phyloP scores from a whole-genome alignment of 2,888 invertebrate genomes.

The Andrena bicolor region DNA sequence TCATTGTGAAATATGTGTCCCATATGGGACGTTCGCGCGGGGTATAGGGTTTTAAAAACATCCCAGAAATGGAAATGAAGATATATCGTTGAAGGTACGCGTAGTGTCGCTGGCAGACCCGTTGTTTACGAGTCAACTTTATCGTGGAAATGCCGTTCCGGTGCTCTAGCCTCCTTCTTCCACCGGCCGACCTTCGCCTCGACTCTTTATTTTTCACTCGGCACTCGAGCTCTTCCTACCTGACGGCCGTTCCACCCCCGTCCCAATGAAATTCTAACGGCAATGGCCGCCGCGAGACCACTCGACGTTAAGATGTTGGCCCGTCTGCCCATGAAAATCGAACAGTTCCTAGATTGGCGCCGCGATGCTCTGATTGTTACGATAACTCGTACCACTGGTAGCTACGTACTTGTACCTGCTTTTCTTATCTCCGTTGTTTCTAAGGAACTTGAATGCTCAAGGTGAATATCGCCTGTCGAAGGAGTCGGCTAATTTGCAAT shows the following conservation, averaged over 20 bases:
- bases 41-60: conserved; percentile 75
- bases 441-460: no score
- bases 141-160: conserved; percentile 66
- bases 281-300: not conserved
- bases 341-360: not conserved
- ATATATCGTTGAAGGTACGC: conserved; percentile 73
- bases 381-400: not conserved
- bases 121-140: conserved; percentile 82
- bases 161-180: conserved; percentile 32
- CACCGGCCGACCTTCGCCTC: conserved; percentile 6
- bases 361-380: not conserved
- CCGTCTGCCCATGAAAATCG: not conserved
- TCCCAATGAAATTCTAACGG: conserved; percentile 29
- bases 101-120: conserved; percentile 69
- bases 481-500: no score
- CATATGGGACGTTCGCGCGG: conserved; percentile 78
- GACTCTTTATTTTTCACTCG: conserved; percentile 22
- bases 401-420: no score
- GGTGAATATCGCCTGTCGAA: no score
- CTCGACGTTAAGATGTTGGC: not conserved
- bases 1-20: conserved; percentile 80
- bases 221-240: conserved; percentile 41
- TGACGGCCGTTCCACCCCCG: not conserved
- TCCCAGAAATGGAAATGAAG: conserved; percentile 78
- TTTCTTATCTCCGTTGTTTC: no score